Percentiles rank a stretch among this genome's conserved stretches.
Evolutionary conservation across 2,888 invertebrate genomes (phyloP).

Genomic region (Cephus sareptanus): DNA sequence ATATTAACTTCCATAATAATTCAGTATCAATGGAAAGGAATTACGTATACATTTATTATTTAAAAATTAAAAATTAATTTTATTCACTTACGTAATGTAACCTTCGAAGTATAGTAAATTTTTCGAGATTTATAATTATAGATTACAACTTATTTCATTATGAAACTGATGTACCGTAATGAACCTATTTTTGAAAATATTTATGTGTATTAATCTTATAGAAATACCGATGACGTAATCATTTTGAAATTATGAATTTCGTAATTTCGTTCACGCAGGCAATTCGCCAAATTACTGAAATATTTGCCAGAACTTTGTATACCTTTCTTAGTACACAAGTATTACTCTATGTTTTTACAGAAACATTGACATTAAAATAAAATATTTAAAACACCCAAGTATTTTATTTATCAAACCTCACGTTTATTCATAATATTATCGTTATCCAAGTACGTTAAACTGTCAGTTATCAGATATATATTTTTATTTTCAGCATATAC

Average conservation of each 20-base stretch:
- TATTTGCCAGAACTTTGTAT: background rate
- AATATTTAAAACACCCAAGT: background rate
- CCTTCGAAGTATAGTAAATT: background rate
- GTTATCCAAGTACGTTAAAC: background rate
- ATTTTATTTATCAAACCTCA: background rate
- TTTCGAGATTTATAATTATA: background rate
- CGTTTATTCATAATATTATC: background rate
- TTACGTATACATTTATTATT: too few relatives aligned
- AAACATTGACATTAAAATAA: background rate
- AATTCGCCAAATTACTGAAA: background rate
- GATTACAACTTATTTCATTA: background rate
- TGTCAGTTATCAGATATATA: too few relatives aligned
- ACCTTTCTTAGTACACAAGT: background rate
- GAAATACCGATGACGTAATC: background rate
- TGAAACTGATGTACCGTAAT: background rate
- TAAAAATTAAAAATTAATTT: too few relatives aligned
- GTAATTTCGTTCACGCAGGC: background rate
- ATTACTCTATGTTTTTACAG: background rate
- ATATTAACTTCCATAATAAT: too few relatives aligned
- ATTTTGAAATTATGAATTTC: background rate
- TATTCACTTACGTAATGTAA: too few relatives aligned
- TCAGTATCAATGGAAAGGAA: too few relatives aligned
- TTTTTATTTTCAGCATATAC: too few relatives aligned
- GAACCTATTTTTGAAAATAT: background rate
- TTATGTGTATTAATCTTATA: background rate